These are phyloP conservation scores for Trogon melanurus DNA, from an alignment of 2,113 vertebrate species.

Conservation along the genomic window DNA sequence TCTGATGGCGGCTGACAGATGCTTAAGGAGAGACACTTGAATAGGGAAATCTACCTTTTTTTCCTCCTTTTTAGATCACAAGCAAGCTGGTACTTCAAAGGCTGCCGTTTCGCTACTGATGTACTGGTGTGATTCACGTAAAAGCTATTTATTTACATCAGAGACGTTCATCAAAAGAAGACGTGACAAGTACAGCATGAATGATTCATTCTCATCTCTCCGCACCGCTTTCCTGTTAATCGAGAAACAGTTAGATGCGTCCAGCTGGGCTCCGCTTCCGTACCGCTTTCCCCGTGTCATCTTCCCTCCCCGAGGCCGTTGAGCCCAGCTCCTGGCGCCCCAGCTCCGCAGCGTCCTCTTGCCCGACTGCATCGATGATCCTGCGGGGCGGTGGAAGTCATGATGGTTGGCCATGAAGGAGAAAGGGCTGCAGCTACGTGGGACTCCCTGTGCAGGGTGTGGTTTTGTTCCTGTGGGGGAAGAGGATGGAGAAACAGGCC, in stretches of 20 bases:
- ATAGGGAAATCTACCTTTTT: slow-evolving; percentile 21
- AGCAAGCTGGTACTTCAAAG: neutral
- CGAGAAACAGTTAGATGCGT: neutral
- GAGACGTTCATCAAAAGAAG: slow-evolving; percentile 16
- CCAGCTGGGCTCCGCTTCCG: slow-evolving; percentile 20
- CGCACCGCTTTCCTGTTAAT: neutral
- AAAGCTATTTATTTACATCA: slow-evolving; percentile 78
- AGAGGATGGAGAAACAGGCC: neutral
- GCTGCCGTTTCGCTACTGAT: slow-evolving; percentile 5
- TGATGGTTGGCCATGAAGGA: slow-evolving; percentile 1
- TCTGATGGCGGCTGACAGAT: neutral
- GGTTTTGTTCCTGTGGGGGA: neutral
- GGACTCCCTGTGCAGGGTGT: neutral
- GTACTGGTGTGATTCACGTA: slow-evolving; percentile 9
- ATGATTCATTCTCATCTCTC: neutral
- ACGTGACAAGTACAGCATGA: slow-evolving; percentile 14
- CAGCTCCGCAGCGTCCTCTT: neutral
- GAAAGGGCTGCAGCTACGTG: neutral
- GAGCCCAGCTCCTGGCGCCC: neutral
- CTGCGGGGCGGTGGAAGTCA: neutral
- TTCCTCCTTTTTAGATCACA: neutral
- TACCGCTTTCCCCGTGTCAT: neutral
- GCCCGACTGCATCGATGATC: neutral
- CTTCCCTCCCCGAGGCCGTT: neutral
- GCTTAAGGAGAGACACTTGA: neutral